Evolutionary conservation across 2,113 vertebrate genomes (phyloP), one percentile per base, ranked within the genome.

Genomic region (Setophaga kirtlandii): DNA sequence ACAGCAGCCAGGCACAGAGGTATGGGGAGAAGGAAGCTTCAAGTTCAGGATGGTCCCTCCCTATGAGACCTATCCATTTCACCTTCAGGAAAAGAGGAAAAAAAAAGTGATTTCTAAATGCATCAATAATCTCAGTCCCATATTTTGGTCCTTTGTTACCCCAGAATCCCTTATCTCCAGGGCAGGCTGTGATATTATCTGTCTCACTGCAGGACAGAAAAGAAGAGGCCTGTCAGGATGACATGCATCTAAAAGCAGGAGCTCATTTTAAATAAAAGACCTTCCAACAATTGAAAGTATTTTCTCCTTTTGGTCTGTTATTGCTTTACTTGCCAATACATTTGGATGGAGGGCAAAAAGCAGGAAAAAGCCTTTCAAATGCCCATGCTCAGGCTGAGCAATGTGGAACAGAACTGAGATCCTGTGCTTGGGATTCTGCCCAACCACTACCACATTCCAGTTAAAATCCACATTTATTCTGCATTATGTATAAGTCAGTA

Each of bases 181-280:
- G 83, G 41, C 92, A 94, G 86, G 85, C 93, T 97, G 91, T 88
- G 96, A 97, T 95, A 95, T 90, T 95, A 96, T 97, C 94, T 96
- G 88, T 94, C 87, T 95, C 69, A 35, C 87, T 88, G 79, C 71
- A 91, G 84, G 93, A 93, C 62, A 79, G 68, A 46, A 53, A 97
- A 91, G 90, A 92, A 96, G 87, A 93, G 71, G 95, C 64, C 87
- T 96, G 95, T 97, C 97, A 96, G 71, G 65, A 35, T 96, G 90
- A 94, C 35, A 27, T 27, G 59, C 4, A 22, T 62, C 89, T 90
- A 85, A 97, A 97, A 96, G 70, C 70, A 89, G 4, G 41, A 94
- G 67, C 87, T 97, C 84, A 65, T 80, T 69, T 90, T 63, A 67
- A 94, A 82, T 47, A 12, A 53, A 79, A 68, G 49, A 25, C 63